Base-by-base conservation (phyloP, 2,113 vertebrate genomes). In the Sialia sialis region DNA sequence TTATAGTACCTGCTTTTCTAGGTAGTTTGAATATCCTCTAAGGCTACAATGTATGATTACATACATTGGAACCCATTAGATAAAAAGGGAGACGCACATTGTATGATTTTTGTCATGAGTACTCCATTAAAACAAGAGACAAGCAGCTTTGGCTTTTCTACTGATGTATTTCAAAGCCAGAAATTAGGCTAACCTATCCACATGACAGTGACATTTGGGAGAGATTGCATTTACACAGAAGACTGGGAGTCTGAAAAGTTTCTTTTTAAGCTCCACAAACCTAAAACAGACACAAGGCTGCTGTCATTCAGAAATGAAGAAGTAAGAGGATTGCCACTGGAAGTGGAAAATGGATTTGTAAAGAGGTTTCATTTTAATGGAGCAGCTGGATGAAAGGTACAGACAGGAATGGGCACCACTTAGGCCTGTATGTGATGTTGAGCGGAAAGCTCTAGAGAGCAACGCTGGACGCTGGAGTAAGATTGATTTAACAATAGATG, bases 401-500 rank as follows among this genome's bases (percentile, higher is more conserved):
- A 58, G 74, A 94, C 43, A 30, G 63, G 78, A 95, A 74, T 1
- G 6, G 75, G 67, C 67, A 87, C 29, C 55, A 87, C 67, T 95
- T 89, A 91, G 87, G 67, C 49, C 87, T 63, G 43, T 8, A n/a
- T 52, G 84, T 83, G 70, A 87, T 84, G 77, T 62, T 51, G 62
- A 85, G 66, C 59, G 67, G 87, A 95, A 95, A 88, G 72, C 87
- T 83, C 87, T 51, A 74, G 84, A 85, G 89, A 80, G 23, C 29
- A 77, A 55, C 0, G 3, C 56, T 94, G 73, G 64, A 67, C 77
- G 80, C 64, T 82, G 74, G 63, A 95, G 78, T 86, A 85, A 94
- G 93, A 97, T 83, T 96, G 96, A 95, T 95, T 89, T 95, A 94
- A 86, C 93, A 89, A 87, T 70, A 94, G 84, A 87, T 77, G 70